Evolutionary conservation across 2,888 invertebrate species (phyloP).

Genomic region (Leucozona laternaria): DNA sequence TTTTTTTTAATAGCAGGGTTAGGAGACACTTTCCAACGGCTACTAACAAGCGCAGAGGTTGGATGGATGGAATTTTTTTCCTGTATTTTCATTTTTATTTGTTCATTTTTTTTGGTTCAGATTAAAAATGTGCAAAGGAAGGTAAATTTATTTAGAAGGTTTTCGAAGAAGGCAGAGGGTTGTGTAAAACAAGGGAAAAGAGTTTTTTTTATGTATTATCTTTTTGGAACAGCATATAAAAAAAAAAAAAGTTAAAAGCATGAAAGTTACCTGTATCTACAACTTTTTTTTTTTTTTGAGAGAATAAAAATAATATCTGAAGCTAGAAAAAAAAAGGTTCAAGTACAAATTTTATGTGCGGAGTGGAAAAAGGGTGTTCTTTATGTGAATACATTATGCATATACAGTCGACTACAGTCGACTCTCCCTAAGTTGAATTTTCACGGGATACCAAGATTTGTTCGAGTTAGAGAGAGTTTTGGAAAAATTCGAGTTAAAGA

Average conservation of each 20-base stretch:
- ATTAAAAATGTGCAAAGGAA: slow-evolving; percentile 66
- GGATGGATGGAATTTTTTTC: slow-evolving; percentile 22
- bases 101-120: slow-evolving; percentile 45
- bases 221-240: slow-evolving; percentile 1
- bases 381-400: too few relatives aligned
- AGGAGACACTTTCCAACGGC: slow-evolving; percentile 37
- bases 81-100: slow-evolving; percentile 54
- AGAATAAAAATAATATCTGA: slow-evolving; percentile 8
- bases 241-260: slow-evolving; percentile 2
- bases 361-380: not conserved
- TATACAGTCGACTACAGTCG: too few relatives aligned
- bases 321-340: not conserved
- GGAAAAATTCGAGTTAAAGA: too few relatives aligned
- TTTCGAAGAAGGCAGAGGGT: slow-evolving; percentile 49
- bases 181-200: slow-evolving; percentile 16
- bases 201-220: not conserved
- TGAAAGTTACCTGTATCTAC: slow-evolving; percentile 9
- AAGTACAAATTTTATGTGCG: slow-evolving; percentile 1
- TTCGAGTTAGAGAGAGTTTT: too few relatives aligned
- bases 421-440: too few relatives aligned
- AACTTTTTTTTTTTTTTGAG: slow-evolving; percentile 26
- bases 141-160: slow-evolving; percentile 53
- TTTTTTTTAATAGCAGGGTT: slow-evolving; percentile 15
- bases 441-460: too few relatives aligned
- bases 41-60: slow-evolving; percentile 31